Conservation (phyloP, 2,888 invertebrate species). For the Nephrotoma guestfalica region DNA sequence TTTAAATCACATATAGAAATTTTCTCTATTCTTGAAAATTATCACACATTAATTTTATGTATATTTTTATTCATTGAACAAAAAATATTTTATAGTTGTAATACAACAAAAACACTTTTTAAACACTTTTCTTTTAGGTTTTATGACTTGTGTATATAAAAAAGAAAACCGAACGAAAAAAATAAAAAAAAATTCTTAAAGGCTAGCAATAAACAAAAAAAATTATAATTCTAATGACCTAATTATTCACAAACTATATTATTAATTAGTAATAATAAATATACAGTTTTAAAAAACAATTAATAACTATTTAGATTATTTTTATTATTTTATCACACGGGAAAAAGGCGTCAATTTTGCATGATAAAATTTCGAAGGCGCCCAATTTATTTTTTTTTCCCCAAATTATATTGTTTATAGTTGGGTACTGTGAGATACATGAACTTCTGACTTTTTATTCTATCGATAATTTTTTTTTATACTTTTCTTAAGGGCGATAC, state of each 20-base stretch:
- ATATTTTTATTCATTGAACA: neutral
- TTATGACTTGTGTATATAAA: neutral
- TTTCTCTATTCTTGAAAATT: neutral
- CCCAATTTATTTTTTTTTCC: conserved; percentile 11
- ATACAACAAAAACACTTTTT: neutral
- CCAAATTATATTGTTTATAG: conserved; percentile 11
- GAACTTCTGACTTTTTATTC: neutral
- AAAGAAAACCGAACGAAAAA: neutral
- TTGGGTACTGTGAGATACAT: conserved; percentile 4
- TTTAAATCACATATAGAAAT: neutral
- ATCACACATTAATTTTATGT: neutral
- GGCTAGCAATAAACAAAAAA: neutral
- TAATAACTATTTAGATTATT: neutral
- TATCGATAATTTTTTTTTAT: neutral
- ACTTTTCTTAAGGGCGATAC: neutral
- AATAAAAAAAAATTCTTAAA: neutral
- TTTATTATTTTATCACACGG: neutral
- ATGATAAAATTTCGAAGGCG: conserved; percentile 8
- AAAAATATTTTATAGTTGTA: neutral
- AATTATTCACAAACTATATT: neutral
- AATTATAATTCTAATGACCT: neutral
- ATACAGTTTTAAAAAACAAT: neutral
- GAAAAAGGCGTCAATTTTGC: conserved; percentile 8
- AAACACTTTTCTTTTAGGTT: neutral
- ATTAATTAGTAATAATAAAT: neutral